Base-by-base conservation (phyloP, 2,797 vertebrate genomes). In the Staurois parvus region DNA sequence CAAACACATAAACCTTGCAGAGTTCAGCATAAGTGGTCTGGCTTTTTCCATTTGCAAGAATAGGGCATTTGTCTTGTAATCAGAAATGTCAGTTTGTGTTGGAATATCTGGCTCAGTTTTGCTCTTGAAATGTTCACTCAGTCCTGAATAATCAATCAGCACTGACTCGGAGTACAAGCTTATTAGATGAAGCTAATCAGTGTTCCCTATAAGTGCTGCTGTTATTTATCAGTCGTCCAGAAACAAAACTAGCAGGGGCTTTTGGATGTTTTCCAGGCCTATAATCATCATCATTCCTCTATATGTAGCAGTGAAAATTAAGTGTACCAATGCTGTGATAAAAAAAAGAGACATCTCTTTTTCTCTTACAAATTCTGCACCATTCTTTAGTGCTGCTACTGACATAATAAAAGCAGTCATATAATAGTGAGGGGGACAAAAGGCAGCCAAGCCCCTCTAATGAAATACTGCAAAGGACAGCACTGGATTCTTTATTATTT, bases 141-240 rank as follows among this genome's bases (percentile, higher is more conserved):
- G 67, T 40, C 84, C 70, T 74, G 69, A 34, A 80, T 75, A 45
- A 85, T 85, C 59, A 80, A 85, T 80, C 84, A 68, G 62, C 24
- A 68, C 37, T 80, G 84, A 73, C 84, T 72, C 26, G 1, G 30
- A 75, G 40, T 68, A 79, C 77, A 69, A 69, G 72, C 77, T 75
- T 80, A 80, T 85, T 85, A 85, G 79, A 75, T 74, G 59, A 85
- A 68, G 62, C 59, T 85, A 80, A 85, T 85, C 77, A 68, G 40
- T 52, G 77, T 32, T 68, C 77, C 77, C 80, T 73, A 59, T 79
- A 74, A 80, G 77, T 80, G 37, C 59, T n/a, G 34, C 21, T 59
- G 62, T 42, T 85, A 52, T 76, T 69, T 85, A 45, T 80, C 77
- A 75, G 69, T 24, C 56, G 40, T 74, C 76, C 29, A 34, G 48